A percentile compares a stretch with the other conserved stretches of the same genome.
These are phyloP conservation scores for Coreoperca whiteheadi DNA, from an alignment of 2,113 vertebrate species.

Conservation along the genomic window DNA sequence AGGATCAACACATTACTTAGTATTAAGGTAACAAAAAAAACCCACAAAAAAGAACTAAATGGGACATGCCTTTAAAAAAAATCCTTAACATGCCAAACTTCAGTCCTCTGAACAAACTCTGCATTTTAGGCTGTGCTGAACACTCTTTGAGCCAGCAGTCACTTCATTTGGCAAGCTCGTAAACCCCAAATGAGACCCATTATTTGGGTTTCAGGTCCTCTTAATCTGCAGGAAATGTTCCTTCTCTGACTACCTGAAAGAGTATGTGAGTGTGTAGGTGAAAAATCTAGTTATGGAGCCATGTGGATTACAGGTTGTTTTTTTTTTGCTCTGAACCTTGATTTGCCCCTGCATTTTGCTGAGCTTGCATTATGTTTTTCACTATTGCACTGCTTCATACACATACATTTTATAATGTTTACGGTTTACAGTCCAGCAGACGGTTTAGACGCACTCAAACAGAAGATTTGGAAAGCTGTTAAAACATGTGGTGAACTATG, in stretches of 20 bases:
- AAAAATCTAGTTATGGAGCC: constrained; percentile 17
- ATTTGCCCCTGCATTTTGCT: constrained; percentile 37
- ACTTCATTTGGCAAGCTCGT: constrained; percentile 36
- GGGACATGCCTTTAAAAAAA: background rate
- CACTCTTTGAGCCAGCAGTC: background rate
- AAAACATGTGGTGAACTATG: background rate
- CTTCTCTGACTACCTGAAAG: constrained; percentile 24
- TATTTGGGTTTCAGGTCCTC: constrained; percentile 37
- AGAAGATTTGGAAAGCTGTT: constrained; percentile 2
- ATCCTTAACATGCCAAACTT: background rate
- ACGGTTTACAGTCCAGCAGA: background rate
- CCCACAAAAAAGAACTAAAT: background rate
- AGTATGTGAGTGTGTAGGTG: background rate
- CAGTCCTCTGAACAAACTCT: background rate
- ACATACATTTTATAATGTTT: constrained; percentile 2
- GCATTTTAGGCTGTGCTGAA: constrained; percentile 1
- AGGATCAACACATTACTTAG: background rate
- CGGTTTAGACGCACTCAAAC: background rate
- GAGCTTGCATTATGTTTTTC: constrained; percentile 18
- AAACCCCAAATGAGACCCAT: constrained; percentile 39
- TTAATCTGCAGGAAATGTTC: constrained; percentile 49
- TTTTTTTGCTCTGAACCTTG: constrained; percentile 8
- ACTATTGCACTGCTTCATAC: background rate
- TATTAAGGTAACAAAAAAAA: background rate
- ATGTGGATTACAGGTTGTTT: constrained; percentile 1